Conservation (phyloP, 2,888 invertebrate genomes). For the Luffia ferchaultella region DNA sequence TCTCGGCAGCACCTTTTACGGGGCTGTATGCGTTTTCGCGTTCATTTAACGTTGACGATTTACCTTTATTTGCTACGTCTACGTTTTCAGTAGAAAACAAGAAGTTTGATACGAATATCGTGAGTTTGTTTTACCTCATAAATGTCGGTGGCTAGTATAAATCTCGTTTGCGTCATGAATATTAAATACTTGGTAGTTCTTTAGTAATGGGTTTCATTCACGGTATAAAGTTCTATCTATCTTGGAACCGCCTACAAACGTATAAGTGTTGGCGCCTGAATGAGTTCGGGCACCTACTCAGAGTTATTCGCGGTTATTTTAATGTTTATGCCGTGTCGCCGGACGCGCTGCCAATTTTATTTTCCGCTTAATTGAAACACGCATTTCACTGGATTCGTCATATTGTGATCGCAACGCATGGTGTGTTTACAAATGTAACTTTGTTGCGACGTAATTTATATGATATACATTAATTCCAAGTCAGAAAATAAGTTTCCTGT, state of each 20-base stretch:
- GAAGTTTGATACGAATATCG: no score
- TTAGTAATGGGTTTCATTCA: slow-evolving; percentile 2
- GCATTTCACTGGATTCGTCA: slow-evolving; percentile 43
- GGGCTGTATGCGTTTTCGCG: not conserved
- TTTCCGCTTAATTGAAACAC: slow-evolving; percentile 49
- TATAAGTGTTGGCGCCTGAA: slow-evolving; percentile 32
- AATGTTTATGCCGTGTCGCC: slow-evolving; percentile 42
- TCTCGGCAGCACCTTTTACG: not conserved
- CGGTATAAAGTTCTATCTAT: slow-evolving; percentile 7
- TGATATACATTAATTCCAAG: no score
- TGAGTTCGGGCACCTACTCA: slow-evolving; percentile 25
- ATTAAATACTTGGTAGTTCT: no score
- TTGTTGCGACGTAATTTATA: slow-evolving; percentile 27
- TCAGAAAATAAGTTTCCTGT: no score
- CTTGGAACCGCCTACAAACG: slow-evolving; percentile 10
- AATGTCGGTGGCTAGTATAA: no score
- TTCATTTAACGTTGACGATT: not conserved
- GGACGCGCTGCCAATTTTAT: slow-evolving; percentile 43
- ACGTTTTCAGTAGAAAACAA: no score
- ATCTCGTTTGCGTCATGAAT: no score
- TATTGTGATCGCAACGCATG: slow-evolving; percentile 27
- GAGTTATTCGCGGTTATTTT: slow-evolving; percentile 40
- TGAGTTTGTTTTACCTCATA: no score
- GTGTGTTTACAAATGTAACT: slow-evolving; percentile 29
- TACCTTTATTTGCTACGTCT: no score